Percentiles rank a stretch among this genome's conserved stretches.
Evolutionary conservation across 1,140 invertebrate species (phyloP).

Genomic region (Nasonia longicornis): DNA sequence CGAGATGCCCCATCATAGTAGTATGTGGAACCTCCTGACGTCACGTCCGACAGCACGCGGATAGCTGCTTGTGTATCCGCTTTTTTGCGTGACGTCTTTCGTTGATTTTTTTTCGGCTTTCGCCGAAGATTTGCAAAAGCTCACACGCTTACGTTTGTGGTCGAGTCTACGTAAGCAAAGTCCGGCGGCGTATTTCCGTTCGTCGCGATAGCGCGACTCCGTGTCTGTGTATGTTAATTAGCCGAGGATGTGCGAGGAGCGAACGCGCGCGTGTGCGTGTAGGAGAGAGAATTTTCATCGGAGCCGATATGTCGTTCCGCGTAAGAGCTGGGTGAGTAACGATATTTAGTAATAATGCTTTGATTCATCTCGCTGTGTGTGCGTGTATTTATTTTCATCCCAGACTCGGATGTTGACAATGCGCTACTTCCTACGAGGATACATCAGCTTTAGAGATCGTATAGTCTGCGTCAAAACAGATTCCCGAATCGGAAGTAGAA

Average conservation of each 20-base stretch:
- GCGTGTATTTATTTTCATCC: not conserved
- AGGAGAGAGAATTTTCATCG: not conserved
- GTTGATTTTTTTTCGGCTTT: too few species aligned
- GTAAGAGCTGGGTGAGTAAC: not conserved
- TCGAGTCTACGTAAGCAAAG: not conserved
- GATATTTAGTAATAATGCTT: not conserved
- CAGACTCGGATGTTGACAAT: not conserved
- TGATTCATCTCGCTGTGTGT: not conserved
- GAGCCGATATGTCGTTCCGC: not conserved
- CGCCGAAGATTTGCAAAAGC: too few species aligned
- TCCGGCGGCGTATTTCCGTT: not conserved
- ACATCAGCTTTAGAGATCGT: too few species aligned
- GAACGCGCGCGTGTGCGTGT: not conserved
- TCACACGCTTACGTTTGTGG: too few species aligned
- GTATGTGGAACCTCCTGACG: too few species aligned
- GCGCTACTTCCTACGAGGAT: too few species aligned
- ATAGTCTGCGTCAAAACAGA: too few species aligned
- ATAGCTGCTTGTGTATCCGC: too few species aligned
- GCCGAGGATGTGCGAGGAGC: not conserved
- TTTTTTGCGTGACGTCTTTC: too few species aligned
- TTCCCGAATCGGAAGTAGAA: too few species aligned
- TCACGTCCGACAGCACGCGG: too few species aligned
- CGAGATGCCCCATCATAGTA: too few species aligned
- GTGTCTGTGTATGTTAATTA: not conserved
- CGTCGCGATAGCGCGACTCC: not conserved